These are phyloP conservation scores for Addax nasomaculatus DNA, from an alignment of 2,113 vertebrate species.

Conservation along the genomic window DNA sequence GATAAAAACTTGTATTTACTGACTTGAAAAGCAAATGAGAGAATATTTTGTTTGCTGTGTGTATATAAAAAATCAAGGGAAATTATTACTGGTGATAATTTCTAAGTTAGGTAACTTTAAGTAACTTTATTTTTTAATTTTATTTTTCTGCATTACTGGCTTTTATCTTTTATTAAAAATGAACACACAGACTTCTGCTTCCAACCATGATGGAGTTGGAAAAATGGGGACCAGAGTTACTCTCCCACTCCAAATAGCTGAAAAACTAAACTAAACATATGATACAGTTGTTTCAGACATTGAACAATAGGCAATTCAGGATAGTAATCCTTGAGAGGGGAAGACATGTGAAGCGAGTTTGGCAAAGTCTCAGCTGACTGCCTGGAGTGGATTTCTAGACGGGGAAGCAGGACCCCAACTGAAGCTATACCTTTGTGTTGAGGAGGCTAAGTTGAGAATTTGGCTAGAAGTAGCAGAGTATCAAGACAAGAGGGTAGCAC, in stretches of 20 bases:
- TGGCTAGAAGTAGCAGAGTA: background rate
- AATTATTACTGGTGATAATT: background rate
- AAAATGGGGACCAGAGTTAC: background rate
- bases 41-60: background rate
- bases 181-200: background rate
- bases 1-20: background rate
- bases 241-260: background rate
- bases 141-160: background rate
- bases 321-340: background rate
- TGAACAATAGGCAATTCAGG: background rate
- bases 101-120: background rate
- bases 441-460: background rate
- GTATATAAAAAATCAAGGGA: background rate
- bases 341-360: background rate
- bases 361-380: background rate
- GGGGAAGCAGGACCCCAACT: rapidly evolving
- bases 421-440: background rate
- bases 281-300: background rate
- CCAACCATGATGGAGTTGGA: background rate
- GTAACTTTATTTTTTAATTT: background rate
- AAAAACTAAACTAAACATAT: background rate
- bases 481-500: background rate
- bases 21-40: background rate
- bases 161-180: constrained; percentile 20
- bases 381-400: background rate